These are phyloP conservation scores for Troilus luridus DNA, from an alignment of 2,888 invertebrate species.

Conservation along the genomic window DNA sequence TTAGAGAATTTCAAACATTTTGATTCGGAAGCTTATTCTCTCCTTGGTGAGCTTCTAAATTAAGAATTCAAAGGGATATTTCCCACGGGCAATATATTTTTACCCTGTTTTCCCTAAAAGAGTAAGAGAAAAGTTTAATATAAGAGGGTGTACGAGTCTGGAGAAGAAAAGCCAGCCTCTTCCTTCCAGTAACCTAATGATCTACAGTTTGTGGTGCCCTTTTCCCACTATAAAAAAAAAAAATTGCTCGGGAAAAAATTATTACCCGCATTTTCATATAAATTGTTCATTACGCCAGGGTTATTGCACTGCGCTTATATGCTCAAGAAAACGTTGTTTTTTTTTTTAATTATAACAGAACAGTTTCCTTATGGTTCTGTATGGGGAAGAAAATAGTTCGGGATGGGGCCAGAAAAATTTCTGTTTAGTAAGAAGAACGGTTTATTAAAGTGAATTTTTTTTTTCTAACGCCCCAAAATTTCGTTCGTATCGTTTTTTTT, in stretches of 20 bases:
- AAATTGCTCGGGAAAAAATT: neutral
- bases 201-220: slow-evolving; percentile 45
- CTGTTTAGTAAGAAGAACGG: too few species aligned
- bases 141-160: slow-evolving; percentile 26
- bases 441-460: too few species aligned
- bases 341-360: neutral
- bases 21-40: slow-evolving; percentile 59
- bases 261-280: slow-evolving; percentile 38
- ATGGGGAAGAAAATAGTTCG: neutral
- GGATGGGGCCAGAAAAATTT: too few species aligned
- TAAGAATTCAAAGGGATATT: slow-evolving; percentile 58
- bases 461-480: too few species aligned
- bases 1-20: slow-evolving; percentile 51
- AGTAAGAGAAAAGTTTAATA: slow-evolving; percentile 56
- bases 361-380: neutral
- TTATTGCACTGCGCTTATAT: neutral
- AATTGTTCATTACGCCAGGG: neutral
- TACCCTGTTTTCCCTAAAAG: slow-evolving; percentile 59
- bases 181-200: slow-evolving; percentile 51
- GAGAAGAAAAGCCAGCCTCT: slow-evolving; percentile 15
- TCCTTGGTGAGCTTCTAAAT: slow-evolving; percentile 56
- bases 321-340: neutral
- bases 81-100: slow-evolving; percentile 59
- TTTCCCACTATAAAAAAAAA: slow-evolving; percentile 27
- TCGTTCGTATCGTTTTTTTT: too few species aligned